Evolutionary conservation across 2,888 invertebrate genomes (phyloP).

Genomic region (Cantharis rufa): DNA sequence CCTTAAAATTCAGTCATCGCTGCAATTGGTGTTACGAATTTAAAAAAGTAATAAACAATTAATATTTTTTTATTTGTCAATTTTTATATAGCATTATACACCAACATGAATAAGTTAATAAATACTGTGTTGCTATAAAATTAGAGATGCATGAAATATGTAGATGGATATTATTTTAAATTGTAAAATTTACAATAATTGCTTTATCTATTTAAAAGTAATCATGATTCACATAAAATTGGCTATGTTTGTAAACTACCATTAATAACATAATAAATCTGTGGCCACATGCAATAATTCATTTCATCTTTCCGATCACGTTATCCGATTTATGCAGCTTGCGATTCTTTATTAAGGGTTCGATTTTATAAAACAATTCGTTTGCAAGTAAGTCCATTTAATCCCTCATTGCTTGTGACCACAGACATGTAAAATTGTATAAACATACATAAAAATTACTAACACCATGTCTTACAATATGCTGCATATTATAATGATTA

Average conservation of each 20-base stretch:
- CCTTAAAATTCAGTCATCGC: too few species aligned
- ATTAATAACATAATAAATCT: neutral
- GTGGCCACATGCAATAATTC: neutral
- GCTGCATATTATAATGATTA: neutral
- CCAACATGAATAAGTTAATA: neutral
- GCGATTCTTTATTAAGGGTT: neutral
- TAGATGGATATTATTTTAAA: neutral
- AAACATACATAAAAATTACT: neutral
- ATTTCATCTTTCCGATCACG: neutral
- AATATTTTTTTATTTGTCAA: neutral
- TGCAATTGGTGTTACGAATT: neutral
- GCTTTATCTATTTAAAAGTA: neutral
- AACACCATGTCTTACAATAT: neutral
- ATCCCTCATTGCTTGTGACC: neutral
- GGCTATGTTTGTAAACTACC: neutral
- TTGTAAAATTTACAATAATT: neutral
- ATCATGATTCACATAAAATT: neutral
- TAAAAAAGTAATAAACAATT: neutral
- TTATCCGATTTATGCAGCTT: neutral
- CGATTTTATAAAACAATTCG: neutral
- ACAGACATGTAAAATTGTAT: neutral
- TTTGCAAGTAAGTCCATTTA: neutral
- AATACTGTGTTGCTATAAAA: neutral
- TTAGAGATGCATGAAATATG: neutral
- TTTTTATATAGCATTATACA: neutral